Base-by-base conservation (phyloP, 2,113 vertebrate genomes). In the Eulemur rufifrons region DNA sequence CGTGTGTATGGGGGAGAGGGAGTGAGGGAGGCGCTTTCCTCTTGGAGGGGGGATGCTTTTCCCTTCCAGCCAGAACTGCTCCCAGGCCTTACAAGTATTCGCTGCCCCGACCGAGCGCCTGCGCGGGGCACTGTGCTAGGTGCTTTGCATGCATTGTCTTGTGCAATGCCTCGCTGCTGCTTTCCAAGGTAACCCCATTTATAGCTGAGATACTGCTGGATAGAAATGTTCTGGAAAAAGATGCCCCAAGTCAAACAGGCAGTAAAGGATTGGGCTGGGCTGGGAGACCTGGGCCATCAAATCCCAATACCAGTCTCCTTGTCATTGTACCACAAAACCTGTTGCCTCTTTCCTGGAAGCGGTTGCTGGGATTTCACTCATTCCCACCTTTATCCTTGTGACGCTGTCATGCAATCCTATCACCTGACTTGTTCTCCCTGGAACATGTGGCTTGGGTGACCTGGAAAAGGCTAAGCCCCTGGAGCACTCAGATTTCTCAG, bases 281-380 rank as follows among this genome's bases (percentile, higher is more conserved):
- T 82, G 34, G 42, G 34, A 69, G 32, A 23, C 27, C 68, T 52
- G 2, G 42, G 1, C 42, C 80, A 17, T 9, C 59, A 11, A 12
- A 54, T 8, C 56, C 52, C 63, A 23, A 8, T 0, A 21, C 56
- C 63, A 5, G 37, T 34, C 29, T 56, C 47, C 50, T 37, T 50
- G 20, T n/a, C 74, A 6, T 25, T 47, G 1, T 21, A 29, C 20
- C 82, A 2, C 0, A 0, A 15, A 47, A 96, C 91, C 89, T 96
- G 93, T 96, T 88, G 91, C 86, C 82, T 83, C 68, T 63, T 50
- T 88, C 39, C 73, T 93, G 81, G 64, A 68, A 45, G 37, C 27
- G 37, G 47, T 11, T 5, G 20, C 47, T 3, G n/a, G 64, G 32
- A n/a, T 61, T 18, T 45, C 50, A 11, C 34, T 76, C 23, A 50